phyloP scores from a whole-genome alignment of 2,888 invertebrate genomes.

The Noctua janthe region DNA sequence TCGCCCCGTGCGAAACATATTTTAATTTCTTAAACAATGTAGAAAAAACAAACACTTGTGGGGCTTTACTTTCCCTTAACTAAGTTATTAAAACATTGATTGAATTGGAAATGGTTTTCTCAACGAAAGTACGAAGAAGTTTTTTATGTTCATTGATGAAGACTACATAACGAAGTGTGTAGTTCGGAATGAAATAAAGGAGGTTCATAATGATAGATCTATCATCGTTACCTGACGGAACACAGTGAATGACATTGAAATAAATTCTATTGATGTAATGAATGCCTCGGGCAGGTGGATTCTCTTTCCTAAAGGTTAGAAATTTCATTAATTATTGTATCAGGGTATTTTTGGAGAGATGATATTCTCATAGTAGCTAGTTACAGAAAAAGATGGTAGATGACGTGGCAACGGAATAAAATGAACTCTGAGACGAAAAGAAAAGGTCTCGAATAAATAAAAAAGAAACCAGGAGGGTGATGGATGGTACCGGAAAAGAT shows the following conservation, averaged over 20 bases:
- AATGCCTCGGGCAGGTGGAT: conserved; percentile 38
- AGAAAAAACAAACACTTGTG: conserved; percentile 63
- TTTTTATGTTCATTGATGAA: conserved; percentile 25
- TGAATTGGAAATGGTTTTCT: conserved; percentile 12
- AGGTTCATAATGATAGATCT: conserved; percentile 43
- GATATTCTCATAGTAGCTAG: background rate
- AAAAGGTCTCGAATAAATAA: background rate
- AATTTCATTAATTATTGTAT: conserved; percentile 38
- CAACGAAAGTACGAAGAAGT: conserved; percentile 9
- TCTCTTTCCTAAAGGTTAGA: conserved; percentile 31
- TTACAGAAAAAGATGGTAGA: background rate
- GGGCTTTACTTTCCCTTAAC: conserved; percentile 71
- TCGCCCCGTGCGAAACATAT: conserved; percentile 75
- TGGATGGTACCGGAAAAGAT: background rate
- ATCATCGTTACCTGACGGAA: conserved; percentile 51
- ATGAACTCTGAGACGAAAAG: background rate
- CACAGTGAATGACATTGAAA: conserved; percentile 51
- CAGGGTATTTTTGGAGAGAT: background rate
- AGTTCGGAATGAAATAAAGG: conserved; percentile 37
- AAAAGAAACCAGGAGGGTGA: background rate
- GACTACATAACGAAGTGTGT: conserved; percentile 15
- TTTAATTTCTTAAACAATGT: conserved; percentile 70
- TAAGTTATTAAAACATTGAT: conserved; percentile 28
- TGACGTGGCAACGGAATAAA: background rate
- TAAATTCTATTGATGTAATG: conserved; percentile 53